Evolutionary conservation across 2,797 vertebrate genomes (phyloP).

Genomic region (Enteromius thamalakanensis): DNA sequence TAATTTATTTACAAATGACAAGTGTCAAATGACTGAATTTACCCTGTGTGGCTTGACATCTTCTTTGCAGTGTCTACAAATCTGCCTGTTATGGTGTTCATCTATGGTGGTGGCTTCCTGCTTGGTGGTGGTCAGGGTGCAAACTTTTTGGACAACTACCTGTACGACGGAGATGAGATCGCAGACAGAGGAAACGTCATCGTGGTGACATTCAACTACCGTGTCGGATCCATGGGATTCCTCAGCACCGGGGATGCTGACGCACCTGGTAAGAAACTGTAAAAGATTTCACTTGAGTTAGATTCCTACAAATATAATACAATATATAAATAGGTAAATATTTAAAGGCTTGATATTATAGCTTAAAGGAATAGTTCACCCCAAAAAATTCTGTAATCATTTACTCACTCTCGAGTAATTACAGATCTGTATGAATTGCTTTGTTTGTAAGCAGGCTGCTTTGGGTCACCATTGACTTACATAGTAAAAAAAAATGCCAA

Average conservation of each 20-base stretch:
- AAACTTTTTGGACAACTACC: slow-evolving; percentile 85
- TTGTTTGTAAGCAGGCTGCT: no score
- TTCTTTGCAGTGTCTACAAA: slow-evolving; percentile 81
- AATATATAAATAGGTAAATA: no score
- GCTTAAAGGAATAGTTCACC: no score
- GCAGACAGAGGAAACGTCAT: slow-evolving; percentile 89
- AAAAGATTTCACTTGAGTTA: neutral
- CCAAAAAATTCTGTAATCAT: no score
- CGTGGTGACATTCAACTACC: slow-evolving; percentile 90
- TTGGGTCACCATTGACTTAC: no score
- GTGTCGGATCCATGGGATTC: slow-evolving; percentile 90
- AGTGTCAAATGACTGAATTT: no score
- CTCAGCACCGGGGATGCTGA: slow-evolving; percentile 88
- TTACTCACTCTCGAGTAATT: no score
- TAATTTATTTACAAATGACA: no score
- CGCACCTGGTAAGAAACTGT: slow-evolving; percentile 79
- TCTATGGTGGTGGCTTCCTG: slow-evolving; percentile 88
- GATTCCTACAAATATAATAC: neutral
- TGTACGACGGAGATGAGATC: slow-evolving; percentile 88
- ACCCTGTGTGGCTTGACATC: no score
- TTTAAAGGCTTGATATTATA: no score
- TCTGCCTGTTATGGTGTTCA: slow-evolving; percentile 92
- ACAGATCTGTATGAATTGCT: no score
- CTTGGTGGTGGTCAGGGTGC: slow-evolving; percentile 81
- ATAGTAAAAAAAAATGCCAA: no score